phyloP scores from a whole-genome alignment of 1,140 invertebrate genomes.

The Caenorhabditis remanei region DNA sequence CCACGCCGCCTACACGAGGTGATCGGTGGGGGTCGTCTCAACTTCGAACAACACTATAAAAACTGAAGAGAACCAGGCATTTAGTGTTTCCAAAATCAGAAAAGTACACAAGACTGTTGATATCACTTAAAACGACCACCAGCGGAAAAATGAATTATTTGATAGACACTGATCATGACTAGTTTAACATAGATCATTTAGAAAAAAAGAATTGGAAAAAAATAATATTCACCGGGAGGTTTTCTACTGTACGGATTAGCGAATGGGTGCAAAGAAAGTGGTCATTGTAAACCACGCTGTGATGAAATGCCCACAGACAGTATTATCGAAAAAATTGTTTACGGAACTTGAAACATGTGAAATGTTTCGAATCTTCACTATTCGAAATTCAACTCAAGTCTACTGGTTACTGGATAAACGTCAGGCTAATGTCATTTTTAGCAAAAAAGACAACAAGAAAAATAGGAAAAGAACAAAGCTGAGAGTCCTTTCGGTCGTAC shows the following conservation, averaged over 20 bases:
- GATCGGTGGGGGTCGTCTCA: constrained; percentile 10
- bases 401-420: neutral
- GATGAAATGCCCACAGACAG: too few relatives aligned
- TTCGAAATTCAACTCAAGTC: too few relatives aligned
- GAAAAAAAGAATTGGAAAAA: too few relatives aligned
- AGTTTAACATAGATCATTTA: too few relatives aligned
- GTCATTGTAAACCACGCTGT: too few relatives aligned
- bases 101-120: constrained; percentile 42
- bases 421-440: neutral
- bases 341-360: too few relatives aligned
- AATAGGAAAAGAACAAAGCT: neutral
- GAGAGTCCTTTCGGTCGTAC: neutral
- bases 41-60: constrained; percentile 30
- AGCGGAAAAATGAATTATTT: neutral
- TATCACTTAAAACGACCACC: constrained; percentile 2
- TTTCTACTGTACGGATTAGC: too few relatives aligned
- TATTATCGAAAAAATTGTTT: too few relatives aligned
- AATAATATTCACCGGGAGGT: too few relatives aligned
- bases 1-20: constrained; percentile 1
- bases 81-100: constrained; percentile 21
- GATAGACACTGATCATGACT: too few relatives aligned
- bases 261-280: too few relatives aligned
- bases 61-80: neutral
- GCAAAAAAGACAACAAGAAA: constrained; percentile 7
- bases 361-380: too few relatives aligned